Conservation (phyloP, 2,797 vertebrate genomes). For the Pyrocephalus nanus region DNA sequence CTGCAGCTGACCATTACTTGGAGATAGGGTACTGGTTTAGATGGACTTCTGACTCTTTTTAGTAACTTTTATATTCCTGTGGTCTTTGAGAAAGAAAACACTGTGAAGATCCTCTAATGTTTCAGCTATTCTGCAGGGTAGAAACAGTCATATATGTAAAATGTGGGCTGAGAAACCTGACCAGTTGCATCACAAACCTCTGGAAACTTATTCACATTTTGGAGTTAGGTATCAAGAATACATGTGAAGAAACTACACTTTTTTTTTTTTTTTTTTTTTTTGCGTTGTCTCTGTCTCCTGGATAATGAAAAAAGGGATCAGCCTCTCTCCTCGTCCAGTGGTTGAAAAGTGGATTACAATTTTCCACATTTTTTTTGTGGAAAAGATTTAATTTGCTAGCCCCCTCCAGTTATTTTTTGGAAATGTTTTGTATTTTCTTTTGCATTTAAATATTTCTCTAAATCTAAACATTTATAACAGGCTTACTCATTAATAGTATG, state of each 20-base stretch:
- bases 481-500: neutral
- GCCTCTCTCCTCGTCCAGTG: neutral
- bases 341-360: neutral
- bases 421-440: neutral
- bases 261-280: neutral
- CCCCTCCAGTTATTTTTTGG: neutral
- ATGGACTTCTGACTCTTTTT: neutral
- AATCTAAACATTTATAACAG: neutral
- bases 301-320: neutral
- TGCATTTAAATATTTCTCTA: neutral
- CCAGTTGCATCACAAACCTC: neutral
- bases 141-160: neutral
- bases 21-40: neutral
- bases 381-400: neutral
- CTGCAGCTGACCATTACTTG: neutral
- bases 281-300: neutral
- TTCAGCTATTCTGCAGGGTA: neutral
- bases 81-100: neutral
- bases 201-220: neutral
- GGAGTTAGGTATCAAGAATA: neutral
- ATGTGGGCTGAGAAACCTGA: neutral
- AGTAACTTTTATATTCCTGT: neutral
- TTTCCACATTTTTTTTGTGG: neutral
- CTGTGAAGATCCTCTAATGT: neutral
- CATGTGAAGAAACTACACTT: neutral